Conservation (phyloP, 2,888 invertebrate species). For the Acanthosepion esculentum region DNA sequence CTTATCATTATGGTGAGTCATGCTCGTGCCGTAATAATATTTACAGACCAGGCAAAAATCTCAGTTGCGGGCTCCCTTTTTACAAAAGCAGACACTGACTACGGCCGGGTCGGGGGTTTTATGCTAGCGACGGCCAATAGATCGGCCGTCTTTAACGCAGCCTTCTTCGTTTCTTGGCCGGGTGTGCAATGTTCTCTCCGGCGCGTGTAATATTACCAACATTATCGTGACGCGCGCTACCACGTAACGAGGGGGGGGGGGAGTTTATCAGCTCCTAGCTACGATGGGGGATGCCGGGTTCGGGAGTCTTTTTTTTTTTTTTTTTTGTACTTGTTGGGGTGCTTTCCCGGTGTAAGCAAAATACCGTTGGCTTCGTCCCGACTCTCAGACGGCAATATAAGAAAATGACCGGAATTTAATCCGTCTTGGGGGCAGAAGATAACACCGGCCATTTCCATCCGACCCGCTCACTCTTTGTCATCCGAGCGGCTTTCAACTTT, state of each 20-base stretch:
- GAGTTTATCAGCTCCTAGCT: not conserved
- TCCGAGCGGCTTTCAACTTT: not conserved
- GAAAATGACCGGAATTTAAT: conserved; percentile 18
- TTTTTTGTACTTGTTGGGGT: not conserved
- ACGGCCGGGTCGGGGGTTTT: not conserved
- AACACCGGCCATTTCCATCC: not conserved
- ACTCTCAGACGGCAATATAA: conserved; percentile 33
- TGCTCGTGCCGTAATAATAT: not conserved
- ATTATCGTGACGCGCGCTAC: conserved; percentile 2
- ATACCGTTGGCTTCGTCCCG: conserved; percentile 8
- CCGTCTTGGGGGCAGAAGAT: not conserved
- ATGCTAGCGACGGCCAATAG: too few relatives aligned
- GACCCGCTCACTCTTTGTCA: not conserved
- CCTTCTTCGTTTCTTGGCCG: not conserved
- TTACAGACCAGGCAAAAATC: not conserved
- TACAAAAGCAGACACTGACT: conserved; percentile 4
- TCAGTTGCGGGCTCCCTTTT: not conserved
- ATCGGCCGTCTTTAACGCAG: too few relatives aligned
- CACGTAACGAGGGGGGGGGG: not conserved
- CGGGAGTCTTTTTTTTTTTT: not conserved
- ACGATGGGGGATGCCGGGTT: not conserved
- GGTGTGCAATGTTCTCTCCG: not conserved
- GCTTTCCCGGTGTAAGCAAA: not conserved
- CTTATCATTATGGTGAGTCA: conserved; percentile 9
- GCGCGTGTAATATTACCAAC: not conserved